Conservation (phyloP, 2,113 vertebrate species). For the Gallinago jamesoni region DNA sequence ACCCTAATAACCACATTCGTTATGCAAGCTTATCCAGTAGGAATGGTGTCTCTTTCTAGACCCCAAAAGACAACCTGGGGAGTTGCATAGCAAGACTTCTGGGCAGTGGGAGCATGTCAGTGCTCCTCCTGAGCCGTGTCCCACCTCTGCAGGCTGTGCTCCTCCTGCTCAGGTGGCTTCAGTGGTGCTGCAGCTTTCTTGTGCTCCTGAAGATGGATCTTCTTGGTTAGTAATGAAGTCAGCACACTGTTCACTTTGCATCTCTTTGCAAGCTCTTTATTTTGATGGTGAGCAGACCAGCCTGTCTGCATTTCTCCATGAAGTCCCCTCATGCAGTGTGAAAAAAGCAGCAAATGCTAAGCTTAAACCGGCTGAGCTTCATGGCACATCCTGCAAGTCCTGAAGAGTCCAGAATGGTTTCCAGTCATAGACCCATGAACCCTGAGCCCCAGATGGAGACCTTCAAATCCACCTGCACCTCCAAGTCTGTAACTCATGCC, state of each 20-base stretch:
- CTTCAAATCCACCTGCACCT: not conserved
- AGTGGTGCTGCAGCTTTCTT: not conserved
- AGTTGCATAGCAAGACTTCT: not conserved
- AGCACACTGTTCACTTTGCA: not conserved
- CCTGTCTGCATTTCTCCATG: not conserved
- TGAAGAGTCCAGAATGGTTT: not conserved
- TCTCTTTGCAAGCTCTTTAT: not conserved
- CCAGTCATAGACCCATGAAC: not conserved
- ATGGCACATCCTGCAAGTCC: not conserved
- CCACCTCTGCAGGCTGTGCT: not conserved
- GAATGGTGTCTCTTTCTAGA: not conserved
- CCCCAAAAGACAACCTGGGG: not conserved
- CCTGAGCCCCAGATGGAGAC: not conserved
- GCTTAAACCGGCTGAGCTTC: not conserved
- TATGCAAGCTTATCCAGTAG: not conserved
- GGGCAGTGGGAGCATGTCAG: not conserved
- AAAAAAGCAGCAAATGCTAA: not conserved
- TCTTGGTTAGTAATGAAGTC: not conserved
- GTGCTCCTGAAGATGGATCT: not conserved
- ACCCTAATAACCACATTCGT: fast-evolving
- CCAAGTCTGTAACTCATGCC: not conserved
- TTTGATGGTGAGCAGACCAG: not conserved
- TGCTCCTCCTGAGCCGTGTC: not conserved
- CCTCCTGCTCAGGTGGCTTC: not conserved
- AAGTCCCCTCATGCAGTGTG: not conserved